Conservation (phyloP, 2,888 invertebrate genomes). For the Amorpha juglandis region DNA sequence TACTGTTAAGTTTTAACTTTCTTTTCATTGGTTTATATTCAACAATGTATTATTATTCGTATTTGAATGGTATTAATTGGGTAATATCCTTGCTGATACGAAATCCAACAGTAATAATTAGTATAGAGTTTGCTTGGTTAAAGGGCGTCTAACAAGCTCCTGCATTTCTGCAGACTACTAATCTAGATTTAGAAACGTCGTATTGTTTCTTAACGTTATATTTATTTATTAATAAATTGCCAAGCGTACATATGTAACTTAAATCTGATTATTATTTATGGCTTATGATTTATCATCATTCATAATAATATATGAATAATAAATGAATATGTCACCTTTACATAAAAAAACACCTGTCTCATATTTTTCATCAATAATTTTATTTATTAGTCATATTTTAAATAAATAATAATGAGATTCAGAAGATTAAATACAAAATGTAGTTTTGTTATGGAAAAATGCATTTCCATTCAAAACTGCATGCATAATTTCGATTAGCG, state of each 20-base stretch:
- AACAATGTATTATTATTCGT: too few species aligned
- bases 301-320: background rate
- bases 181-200: background rate
- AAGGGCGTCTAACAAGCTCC: slow-evolving; percentile 6
- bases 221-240: background rate
- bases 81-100: background rate
- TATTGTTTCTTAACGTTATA: background rate
- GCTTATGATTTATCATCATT: background rate
- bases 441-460: too few species aligned
- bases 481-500: too few species aligned
- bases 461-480: too few species aligned
- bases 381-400: slow-evolving; percentile 1
- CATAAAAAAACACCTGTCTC: background rate
- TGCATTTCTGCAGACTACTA: background rate
- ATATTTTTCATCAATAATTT: background rate
- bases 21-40: too few species aligned
- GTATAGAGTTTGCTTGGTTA: background rate
- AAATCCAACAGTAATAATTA: background rate
- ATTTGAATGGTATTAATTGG: too few species aligned
- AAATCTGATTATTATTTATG: background rate
- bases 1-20: background rate
- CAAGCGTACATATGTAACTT: too few species aligned
- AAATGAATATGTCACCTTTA: background rate
- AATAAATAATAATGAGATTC: slow-evolving; percentile 1
- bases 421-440: background rate